phyloP scores from a whole-genome alignment of 2,888 invertebrate genomes.

The Himalopsyche anomala region DNA sequence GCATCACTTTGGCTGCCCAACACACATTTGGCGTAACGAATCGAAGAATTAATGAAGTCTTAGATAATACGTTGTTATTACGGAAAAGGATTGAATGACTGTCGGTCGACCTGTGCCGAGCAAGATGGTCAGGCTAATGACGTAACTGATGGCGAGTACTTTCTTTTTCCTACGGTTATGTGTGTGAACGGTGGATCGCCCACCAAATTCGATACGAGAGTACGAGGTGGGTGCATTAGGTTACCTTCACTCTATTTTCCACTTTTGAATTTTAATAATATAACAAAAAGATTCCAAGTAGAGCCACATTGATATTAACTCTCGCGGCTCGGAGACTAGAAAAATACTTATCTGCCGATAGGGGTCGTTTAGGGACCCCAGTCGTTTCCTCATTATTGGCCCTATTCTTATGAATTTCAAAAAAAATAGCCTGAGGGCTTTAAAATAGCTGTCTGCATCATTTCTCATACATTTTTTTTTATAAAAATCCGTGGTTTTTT shows the following conservation, averaged over 20 bases:
- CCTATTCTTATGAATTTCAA: no score
- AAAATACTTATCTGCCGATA: no score
- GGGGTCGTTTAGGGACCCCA: no score
- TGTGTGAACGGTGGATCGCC: conserved; percentile 27
- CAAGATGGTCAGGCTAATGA: conserved; percentile 56
- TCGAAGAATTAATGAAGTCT: neutral
- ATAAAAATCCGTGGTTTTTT: no score
- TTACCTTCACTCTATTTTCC: conserved; percentile 6
- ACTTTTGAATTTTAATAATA: no score
- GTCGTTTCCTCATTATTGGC: no score
- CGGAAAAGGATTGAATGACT: neutral
- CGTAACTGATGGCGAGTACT: conserved; percentile 60
- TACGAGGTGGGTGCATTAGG: conserved; percentile 8
- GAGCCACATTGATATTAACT: no score
- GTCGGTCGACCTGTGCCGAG: conserved; percentile 17
- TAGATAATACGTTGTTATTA: neutral
- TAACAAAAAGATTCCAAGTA: no score
- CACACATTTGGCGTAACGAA: conserved; percentile 6
- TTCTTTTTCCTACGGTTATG: conserved; percentile 60
- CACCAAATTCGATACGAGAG: conserved; percentile 32
- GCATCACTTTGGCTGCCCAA: conserved; percentile 35
- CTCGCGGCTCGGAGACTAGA: no score
- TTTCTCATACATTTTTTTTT: no score
- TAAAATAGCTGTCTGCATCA: no score
- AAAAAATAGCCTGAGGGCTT: no score